phyloP scores from a whole-genome alignment of 2,113 vertebrate species.

The Maccullochella peelii region DNA sequence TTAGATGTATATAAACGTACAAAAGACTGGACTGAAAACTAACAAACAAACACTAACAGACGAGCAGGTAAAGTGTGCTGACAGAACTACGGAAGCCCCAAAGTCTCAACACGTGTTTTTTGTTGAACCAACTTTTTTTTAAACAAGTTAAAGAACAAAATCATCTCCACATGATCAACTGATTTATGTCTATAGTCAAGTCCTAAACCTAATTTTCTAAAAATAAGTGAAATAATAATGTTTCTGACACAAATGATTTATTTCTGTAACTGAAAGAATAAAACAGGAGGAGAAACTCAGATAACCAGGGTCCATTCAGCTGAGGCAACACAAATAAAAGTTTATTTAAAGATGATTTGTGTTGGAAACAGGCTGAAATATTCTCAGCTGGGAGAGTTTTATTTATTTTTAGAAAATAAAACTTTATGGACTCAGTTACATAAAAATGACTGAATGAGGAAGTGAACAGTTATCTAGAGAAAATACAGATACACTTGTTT shows the following conservation, averaged over 20 bases:
- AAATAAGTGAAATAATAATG: not conserved
- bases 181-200: not conserved
- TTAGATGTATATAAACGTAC: not conserved
- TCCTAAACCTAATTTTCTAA: not conserved
- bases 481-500: not conserved
- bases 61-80: not conserved
- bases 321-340: not conserved
- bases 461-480: not conserved
- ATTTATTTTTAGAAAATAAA: conserved; percentile 6
- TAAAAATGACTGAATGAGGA: not conserved
- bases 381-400: not conserved
- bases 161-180: not conserved
- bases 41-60: not conserved
- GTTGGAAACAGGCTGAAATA: not conserved
- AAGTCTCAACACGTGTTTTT: not conserved
- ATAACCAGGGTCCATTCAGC: not conserved
- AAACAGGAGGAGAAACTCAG: not conserved
- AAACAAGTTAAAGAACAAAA: not conserved
- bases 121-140: not conserved
- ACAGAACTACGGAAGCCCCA: not conserved
- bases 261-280: not conserved
- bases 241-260: not conserved
- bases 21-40: not conserved
- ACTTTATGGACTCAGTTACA: not conserved
- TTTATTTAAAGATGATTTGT: not conserved